Percentiles rank a stretch among this genome's conserved stretches.
These are phyloP conservation scores for Hirtodrosophila alboralis DNA, from an alignment of 2,888 invertebrate genomes.

Conservation along the genomic window DNA sequence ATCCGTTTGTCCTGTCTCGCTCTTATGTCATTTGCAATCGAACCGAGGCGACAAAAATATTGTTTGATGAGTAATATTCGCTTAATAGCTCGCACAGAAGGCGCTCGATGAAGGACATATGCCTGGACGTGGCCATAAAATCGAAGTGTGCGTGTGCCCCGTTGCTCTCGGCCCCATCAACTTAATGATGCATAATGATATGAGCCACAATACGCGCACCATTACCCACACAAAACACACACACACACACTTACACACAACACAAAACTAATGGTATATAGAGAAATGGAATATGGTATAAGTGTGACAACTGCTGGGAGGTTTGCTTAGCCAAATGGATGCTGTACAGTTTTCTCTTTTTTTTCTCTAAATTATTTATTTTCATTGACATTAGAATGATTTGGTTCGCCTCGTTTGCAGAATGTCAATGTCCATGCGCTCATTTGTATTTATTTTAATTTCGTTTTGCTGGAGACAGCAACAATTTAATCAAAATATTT, in stretches of 20 bases:
- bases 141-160: constrained; percentile 58
- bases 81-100: constrained; percentile 62
- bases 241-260: constrained; percentile 17
- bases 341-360: constrained; percentile 36
- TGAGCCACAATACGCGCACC: constrained; percentile 72
- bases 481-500: constrained; percentile 68
- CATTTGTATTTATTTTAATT: constrained; percentile 50
- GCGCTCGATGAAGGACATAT: constrained; percentile 59
- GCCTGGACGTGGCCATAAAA: constrained; percentile 60
- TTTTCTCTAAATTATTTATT: constrained; percentile 72
- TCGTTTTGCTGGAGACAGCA: constrained; percentile 18
- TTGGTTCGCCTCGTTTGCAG: constrained; percentile 29
- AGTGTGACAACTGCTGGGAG: constrained; percentile 33
- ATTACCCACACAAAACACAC: constrained; percentile 60
- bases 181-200: constrained; percentile 79
- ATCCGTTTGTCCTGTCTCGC: too few species aligned
- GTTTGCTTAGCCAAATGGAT: constrained; percentile 66
- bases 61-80: constrained; percentile 73
- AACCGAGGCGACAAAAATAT: constrained; percentile 58
- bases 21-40: constrained; percentile 40
- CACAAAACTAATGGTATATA: neutral
- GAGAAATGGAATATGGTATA: neutral
- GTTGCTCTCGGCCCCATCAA: constrained; percentile 62
- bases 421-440: constrained; percentile 19
- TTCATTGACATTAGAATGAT: constrained; percentile 71